Conservation (phyloP, 2,888 invertebrate species). For the Ophion obscuratus region DNA sequence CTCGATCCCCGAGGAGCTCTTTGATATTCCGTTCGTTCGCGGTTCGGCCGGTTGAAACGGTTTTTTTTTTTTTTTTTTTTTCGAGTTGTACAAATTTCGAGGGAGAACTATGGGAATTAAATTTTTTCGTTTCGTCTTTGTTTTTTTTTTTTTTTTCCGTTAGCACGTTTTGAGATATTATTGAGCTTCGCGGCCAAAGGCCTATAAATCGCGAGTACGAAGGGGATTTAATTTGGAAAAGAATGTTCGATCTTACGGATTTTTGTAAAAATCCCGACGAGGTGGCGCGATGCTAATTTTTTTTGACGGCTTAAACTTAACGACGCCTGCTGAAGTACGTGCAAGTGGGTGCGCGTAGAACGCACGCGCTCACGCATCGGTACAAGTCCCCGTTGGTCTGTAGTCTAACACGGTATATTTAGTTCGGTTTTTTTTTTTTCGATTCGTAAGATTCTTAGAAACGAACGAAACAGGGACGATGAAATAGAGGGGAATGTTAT, state of each 20-base stretch:
- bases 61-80: not conserved
- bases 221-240: not conserved
- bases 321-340: conserved; percentile 5
- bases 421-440: conserved; percentile 32
- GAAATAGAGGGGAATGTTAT: conserved; percentile 22
- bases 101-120: not conserved
- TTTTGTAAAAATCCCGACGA: conserved; percentile 18
- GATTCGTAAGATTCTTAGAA: conserved; percentile 39
- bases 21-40: not conserved
- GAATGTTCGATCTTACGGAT: not conserved
- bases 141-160: not conserved
- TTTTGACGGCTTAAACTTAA: not conserved
- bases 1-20: not conserved
- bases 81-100: not conserved
- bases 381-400: conserved; percentile 15
- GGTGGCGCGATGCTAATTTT: conserved; percentile 17
- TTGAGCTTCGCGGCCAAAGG: not conserved
- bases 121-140: not conserved
- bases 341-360: not conserved
- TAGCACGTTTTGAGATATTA: not conserved
- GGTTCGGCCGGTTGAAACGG: not conserved
- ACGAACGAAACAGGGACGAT: conserved; percentile 60
- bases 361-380: not conserved
- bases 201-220: conserved; percentile 11
- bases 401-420: conserved; percentile 9